These are phyloP conservation scores for Sciurus niger DNA, from an alignment of 2,113 vertebrate genomes.

Conservation along the genomic window DNA sequence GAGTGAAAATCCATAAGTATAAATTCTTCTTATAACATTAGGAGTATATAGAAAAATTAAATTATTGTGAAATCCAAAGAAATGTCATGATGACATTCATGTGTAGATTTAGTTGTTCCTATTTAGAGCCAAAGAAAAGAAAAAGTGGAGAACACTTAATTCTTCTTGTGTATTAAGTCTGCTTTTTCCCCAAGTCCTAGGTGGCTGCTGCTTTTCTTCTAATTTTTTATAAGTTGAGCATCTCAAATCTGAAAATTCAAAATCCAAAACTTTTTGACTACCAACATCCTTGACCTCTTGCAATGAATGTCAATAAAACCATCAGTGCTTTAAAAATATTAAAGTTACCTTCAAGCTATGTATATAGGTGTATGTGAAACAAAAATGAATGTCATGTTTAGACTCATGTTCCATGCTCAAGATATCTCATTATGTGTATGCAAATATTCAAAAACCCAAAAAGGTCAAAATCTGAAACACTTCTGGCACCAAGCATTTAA, in stretches of 20 bases:
- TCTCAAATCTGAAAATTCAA: background rate
- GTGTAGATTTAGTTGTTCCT: constrained; percentile 23
- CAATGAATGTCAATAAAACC: background rate
- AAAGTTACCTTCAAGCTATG: background rate
- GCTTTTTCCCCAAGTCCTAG: background rate
- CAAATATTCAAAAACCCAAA: background rate
- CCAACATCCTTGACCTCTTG: background rate
- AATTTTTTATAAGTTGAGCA: background rate
- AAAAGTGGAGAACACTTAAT: background rate
- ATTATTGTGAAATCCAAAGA: constrained; percentile 38
- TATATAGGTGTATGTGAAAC: background rate
- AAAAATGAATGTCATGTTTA: background rate
- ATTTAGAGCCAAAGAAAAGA: constrained; percentile 14
- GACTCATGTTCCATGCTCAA: background rate
- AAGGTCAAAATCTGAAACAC: background rate
- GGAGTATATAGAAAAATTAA: background rate
- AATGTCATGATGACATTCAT: background rate
- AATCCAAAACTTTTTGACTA: background rate
- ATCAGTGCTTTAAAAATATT: background rate
- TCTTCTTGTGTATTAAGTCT: background rate
- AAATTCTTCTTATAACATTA: background rate
- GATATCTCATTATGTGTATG: background rate
- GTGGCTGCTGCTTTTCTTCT: background rate
- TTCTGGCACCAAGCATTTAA: background rate
- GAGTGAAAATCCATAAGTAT: background rate